Percentiles rank a stretch among this genome's conserved stretches.
Evolutionary conservation across 2,797 vertebrate species (phyloP).

Genomic region (Otolemur crassicaudatus): DNA sequence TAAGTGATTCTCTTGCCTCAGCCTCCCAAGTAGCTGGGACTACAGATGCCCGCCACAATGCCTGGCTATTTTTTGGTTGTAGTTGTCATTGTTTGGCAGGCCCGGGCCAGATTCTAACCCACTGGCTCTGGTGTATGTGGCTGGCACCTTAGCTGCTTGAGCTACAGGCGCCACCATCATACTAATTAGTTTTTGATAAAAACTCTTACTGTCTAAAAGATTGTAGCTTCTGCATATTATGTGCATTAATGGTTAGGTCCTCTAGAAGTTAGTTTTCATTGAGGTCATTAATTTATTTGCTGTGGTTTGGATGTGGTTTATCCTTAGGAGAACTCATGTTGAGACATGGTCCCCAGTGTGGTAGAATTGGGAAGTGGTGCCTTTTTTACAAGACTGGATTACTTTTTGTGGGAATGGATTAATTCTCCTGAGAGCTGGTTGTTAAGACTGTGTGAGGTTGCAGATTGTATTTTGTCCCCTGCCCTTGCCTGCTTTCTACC

Average conservation of each 20-base stretch:
- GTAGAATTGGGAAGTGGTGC: background rate
- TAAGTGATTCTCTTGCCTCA: no score
- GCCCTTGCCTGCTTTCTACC: background rate
- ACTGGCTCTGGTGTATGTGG: no score
- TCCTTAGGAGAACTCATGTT: background rate
- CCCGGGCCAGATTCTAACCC: no score
- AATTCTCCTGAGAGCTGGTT: background rate
- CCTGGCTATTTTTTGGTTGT: no score
- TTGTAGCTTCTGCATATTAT: conserved; percentile 9
- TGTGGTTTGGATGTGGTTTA: background rate
- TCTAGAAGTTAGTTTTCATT: conserved; percentile 20
- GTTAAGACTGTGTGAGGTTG: background rate
- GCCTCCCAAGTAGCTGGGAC: no score
- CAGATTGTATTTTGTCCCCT: background rate
- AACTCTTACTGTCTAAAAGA: conserved; percentile 34
- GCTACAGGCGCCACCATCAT: no score
- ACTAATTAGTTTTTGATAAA: background rate
- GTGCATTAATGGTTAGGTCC: conserved; percentile 17
- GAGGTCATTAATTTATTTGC: conserved; percentile 10
- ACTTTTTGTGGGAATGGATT: background rate
- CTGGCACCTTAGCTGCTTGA: no score
- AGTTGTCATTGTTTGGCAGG: no score
- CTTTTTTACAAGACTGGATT: background rate
- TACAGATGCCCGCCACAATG: no score
- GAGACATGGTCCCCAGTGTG: background rate